These are phyloP conservation scores for Gobius niger DNA, from an alignment of 2,113 vertebrate species.

Conservation along the genomic window DNA sequence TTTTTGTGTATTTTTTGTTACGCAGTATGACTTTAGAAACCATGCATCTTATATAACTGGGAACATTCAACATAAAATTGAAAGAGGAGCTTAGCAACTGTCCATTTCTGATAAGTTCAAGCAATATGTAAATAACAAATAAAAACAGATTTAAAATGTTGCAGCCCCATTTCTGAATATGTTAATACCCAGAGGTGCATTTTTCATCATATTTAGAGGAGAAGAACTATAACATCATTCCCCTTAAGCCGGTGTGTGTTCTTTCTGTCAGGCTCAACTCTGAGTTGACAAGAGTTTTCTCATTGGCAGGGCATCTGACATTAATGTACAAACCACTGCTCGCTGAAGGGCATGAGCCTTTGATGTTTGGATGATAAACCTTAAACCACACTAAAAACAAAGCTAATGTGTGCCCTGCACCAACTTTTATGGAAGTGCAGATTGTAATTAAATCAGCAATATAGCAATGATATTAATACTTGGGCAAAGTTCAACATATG, in stretches of 20 bases:
- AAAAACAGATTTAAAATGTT: too few relatives aligned
- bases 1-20: too few relatives aligned
- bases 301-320: neutral
- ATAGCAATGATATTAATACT: constrained; percentile 57
- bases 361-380: neutral
- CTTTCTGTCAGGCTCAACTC: neutral
- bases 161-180: too few relatives aligned
- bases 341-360: neutral
- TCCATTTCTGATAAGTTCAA: too few relatives aligned
- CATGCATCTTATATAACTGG: too few relatives aligned
- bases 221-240: too few relatives aligned
- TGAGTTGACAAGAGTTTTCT: neutral
- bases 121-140: too few relatives aligned
- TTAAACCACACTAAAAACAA: neutral
- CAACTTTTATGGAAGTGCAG: neutral
- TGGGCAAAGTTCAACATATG: constrained; percentile 59
- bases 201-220: too few relatives aligned
- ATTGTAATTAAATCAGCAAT: constrained; percentile 31
- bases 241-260: neutral
- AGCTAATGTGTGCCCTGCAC: neutral
- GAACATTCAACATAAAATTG: too few relatives aligned
- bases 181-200: too few relatives aligned
- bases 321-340: neutral
- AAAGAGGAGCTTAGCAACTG: too few relatives aligned
- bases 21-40: too few relatives aligned